Base-by-base conservation (phyloP, 2,888 invertebrate genomes). In the Sarcophaga variegata region DNA sequence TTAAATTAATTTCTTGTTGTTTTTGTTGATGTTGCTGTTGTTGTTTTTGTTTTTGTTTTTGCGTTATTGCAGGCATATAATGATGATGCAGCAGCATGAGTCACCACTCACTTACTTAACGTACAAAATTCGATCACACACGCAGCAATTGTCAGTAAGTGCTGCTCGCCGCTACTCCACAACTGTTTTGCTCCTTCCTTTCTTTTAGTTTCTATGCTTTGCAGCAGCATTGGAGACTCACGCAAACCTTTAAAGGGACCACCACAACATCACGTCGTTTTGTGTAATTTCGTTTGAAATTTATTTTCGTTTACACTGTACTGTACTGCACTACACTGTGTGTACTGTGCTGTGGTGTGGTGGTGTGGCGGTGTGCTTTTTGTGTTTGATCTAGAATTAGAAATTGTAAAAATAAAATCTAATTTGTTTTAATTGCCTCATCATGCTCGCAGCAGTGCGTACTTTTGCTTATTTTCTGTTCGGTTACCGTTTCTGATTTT, bases 321-420 rank as follows among this genome's bases (percentile, higher is more conserved):
- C 37, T 10, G 37, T 37, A 37, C 37, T 22, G 22, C 22, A 22
- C 37, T 22, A 1, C 22, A 22, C 22, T 22, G 22, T 37, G 37
- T 37, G 8, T 37, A 37, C 37, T 37, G 37, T 37, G 6, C 1
- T 37, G 37, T 37, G 1, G 8, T 8, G 20, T 20, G 20, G 37
- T 37, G 37, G 8, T 37, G 37, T 54, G 14, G n/a, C 62, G 47
- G 62, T 74, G 49, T 37, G 45, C 54, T 54, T 54, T 17, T 49
- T 76, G 59, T 76, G 64, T 80, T 81, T 85, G 84, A 87, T 84
- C 87, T 87, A 87, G 84, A 87, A 87, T 84, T 87, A 87, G 84
- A 82, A 87, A 72, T 83, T 47, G 37, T 64, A 74, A 37, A 81
- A 78, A 75, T 76, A 76, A 87, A 84, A 83, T 72, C 60, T 83